These are phyloP conservation scores for Rhamnusium bicolor DNA, from an alignment of 2,888 invertebrate genomes.

Conservation along the genomic window DNA sequence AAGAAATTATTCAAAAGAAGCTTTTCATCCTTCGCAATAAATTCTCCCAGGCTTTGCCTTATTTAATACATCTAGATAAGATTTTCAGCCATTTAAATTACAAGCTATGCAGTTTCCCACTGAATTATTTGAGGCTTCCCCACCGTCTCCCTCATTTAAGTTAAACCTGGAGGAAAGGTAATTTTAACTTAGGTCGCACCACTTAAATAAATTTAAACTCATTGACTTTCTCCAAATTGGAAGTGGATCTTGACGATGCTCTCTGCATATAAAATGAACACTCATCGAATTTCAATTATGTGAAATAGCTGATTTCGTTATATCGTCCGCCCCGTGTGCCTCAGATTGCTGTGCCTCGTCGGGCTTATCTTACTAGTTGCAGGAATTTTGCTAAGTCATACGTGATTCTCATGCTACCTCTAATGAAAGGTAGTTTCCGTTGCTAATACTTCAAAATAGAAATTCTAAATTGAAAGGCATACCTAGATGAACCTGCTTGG, in stretches of 20 bases:
- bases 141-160: constrained; percentile 12
- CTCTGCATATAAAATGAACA: constrained; percentile 50
- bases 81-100: constrained; percentile 5
- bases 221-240: constrained; percentile 54
- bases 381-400: constrained; percentile 19
- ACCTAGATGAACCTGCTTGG: not conserved
- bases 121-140: constrained; percentile 8
- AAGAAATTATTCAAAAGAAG: constrained; percentile 18
- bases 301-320: constrained; percentile 51
- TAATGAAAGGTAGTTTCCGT: not conserved
- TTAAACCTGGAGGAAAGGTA: constrained; percentile 27
- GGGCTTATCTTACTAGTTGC: constrained; percentile 22
- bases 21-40: constrained; percentile 14
- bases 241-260: constrained; percentile 46
- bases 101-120: constrained; percentile 16
- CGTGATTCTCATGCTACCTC: not conserved
- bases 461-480: not conserved
- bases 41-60: constrained; percentile 2
- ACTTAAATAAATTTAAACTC: constrained; percentile 52
- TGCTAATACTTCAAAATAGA: not conserved
- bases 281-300: constrained; percentile 56
- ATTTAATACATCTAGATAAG: constrained; percentile 31
- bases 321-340: constrained; percentile 18
- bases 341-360: not conserved
- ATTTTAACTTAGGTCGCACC: constrained; percentile 23